Evolutionary conservation across 2,113 vertebrate species (phyloP).

Genomic region (Procavia capensis): DNA sequence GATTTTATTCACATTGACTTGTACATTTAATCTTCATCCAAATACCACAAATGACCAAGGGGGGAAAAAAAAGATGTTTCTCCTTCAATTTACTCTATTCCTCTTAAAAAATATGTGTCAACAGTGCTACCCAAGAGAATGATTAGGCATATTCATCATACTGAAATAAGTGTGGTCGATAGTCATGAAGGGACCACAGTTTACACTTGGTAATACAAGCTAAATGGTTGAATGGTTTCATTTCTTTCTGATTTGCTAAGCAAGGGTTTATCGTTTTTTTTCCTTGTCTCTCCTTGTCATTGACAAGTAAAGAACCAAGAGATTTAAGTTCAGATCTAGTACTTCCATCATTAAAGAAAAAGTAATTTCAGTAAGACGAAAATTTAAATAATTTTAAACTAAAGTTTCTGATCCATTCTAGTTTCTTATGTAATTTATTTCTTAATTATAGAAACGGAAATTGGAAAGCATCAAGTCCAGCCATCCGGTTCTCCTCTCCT

Average conservation of each 20-base stretch:
- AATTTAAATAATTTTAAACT: slow-evolving; percentile 31
- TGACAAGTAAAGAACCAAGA: slow-evolving; percentile 9
- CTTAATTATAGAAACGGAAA: background rate
- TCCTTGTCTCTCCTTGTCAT: slow-evolving; percentile 21
- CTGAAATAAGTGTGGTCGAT: background rate
- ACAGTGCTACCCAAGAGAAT: slow-evolving; percentile 39
- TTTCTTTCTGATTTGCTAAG: slow-evolving; percentile 6
- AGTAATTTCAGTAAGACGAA: background rate
- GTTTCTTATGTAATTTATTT: background rate
- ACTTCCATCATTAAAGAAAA: background rate
- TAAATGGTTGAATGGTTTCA: slow-evolving; percentile 31
- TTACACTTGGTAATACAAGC: slow-evolving; percentile 44
- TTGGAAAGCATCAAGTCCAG: background rate
- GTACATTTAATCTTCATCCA: background rate
- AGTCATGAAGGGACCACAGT: background rate
- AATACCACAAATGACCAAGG: background rate
- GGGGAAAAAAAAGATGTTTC: background rate
- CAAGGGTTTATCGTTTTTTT: slow-evolving; percentile 23
- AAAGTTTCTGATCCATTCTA: background rate
- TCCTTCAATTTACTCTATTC: background rate
- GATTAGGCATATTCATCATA: background rate
- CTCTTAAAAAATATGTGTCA: slow-evolving; percentile 27
- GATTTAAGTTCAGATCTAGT: background rate
- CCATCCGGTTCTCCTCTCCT: background rate
- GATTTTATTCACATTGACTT: background rate